Base-by-base conservation (phyloP, 1,140 invertebrate genomes). In the Hermatobates lingyangjiaoensis region DNA sequence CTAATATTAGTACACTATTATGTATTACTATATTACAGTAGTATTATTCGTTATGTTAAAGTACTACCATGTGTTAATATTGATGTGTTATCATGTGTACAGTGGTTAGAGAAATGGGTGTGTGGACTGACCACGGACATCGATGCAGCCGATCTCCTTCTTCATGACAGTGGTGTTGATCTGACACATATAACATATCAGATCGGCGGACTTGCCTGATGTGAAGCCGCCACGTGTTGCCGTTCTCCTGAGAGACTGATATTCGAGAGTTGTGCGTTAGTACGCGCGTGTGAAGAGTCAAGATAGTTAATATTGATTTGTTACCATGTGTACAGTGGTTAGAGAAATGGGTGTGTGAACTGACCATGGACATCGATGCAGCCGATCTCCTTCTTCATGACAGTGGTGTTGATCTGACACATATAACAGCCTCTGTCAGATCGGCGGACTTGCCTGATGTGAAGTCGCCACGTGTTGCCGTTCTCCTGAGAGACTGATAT, bases 91-190 rank as follows among this genome's bases (percentile, higher is more conserved):
- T n/a, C n/a, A n/a, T n/a, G n/a, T n/a, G n/a, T n/a, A n/a, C n/a
- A n/a, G n/a, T n/a, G n/a, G n/a, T n/a, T n/a, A n/a, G n/a, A n/a
- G n/a, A n/a, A n/a, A n/a, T n/a, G n/a, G n/a, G n/a, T n/a, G n/a
- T n/a, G n/a, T n/a, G n/a, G n/a, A 42, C 59, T 58, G 50, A 62
- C 61, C 54, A 45, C 59, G 57, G 0, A 93, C 85, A 66, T 90
- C 83, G 45, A 93, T 75, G 65, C 87, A 90, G 30, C 86, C 88
- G 27, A 85, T 70, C 63, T 84, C 81, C 59, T 83, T 88, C 64
- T 83, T 86, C 83, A 91, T 90, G 20, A 82, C 75, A 52, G 75
- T 80, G 5, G 88, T 89, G 64, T 91, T 92, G 56, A 92, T 81
- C 66, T 88, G 83, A 60, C 83, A 87, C 82, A 87, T 87, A 62